Percentiles rank a stretch among this genome's conserved stretches.
Conservation (phyloP, 2,888 invertebrate species). For the Agrotis exclamationis region DNA sequence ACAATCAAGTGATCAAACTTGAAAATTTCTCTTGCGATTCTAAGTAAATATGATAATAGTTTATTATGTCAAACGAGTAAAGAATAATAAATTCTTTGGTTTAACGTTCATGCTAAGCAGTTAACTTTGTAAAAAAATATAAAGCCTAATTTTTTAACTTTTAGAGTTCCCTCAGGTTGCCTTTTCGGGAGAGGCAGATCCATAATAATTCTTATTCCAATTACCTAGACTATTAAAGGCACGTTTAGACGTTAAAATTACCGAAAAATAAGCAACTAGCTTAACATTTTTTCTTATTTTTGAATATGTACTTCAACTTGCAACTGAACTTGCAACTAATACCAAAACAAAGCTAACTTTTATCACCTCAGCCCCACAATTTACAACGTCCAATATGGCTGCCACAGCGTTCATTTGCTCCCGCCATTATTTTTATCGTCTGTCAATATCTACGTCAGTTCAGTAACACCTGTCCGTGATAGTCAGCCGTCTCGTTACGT, state of each 20-base stretch:
- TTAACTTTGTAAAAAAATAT: no score
- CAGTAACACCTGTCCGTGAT: constrained; percentile 46
- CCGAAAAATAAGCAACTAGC: no score
- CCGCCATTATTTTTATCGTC: constrained; percentile 58
- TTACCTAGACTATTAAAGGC: no score
- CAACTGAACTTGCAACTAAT: not conserved
- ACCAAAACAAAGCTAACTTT: constrained; percentile 1
- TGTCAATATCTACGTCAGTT: constrained; percentile 49
- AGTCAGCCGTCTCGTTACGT: constrained; percentile 46
- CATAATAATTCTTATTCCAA: no score
- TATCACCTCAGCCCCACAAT: constrained; percentile 21
- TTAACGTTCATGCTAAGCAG: no score
- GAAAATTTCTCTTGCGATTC: constrained; percentile 9
- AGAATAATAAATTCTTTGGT: not conserved
- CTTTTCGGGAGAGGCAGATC: no score
- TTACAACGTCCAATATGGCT: constrained; percentile 45
- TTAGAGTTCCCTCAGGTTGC: no score
- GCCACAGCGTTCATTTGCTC: constrained; percentile 34
- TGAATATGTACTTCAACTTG: no score
- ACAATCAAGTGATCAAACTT: no score
- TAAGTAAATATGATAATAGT: not conserved
- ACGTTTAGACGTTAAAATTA: no score
- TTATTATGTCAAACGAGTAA: not conserved
- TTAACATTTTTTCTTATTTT: no score
- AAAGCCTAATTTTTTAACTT: no score